Evolutionary conservation across 2,797 vertebrate genomes (phyloP).

Genomic region (Taenioides sp.): DNA sequence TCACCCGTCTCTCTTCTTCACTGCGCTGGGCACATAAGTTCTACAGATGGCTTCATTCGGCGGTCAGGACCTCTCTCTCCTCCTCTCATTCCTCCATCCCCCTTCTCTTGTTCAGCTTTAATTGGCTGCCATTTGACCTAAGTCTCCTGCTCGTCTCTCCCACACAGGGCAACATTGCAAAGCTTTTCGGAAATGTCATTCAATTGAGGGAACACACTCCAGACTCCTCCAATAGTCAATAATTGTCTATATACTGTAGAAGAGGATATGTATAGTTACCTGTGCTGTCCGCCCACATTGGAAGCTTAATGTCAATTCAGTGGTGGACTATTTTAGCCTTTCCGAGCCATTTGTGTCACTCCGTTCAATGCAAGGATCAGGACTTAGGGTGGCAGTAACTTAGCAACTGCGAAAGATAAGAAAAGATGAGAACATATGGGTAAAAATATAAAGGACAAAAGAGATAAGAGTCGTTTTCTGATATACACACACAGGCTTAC

Average conservation of each 20-base stretch:
- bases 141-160: constrained; percentile 38
- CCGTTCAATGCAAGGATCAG: constrained; percentile 59
- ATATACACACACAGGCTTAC: not conserved
- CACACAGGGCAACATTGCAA: constrained; percentile 34
- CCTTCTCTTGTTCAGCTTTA: constrained; percentile 57
- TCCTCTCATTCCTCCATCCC: not conserved
- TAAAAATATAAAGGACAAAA: constrained; percentile 60
- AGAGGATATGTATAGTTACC: constrained; percentile 41
- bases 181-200: constrained; percentile 53
- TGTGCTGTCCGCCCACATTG: constrained; percentile 42
- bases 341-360: constrained; percentile 67
- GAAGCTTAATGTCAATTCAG: constrained; percentile 55
- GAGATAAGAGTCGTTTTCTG: not conserved
- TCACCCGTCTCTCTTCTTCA: constrained; percentile 34
- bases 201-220: constrained; percentile 36
- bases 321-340: constrained; percentile 59
- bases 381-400: constrained; percentile 76
- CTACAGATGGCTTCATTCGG: constrained; percentile 51
- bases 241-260: constrained; percentile 49
- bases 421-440: constrained; percentile 55
- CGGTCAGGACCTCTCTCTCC: constrained; percentile 49
- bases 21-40: constrained; percentile 44
- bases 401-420: constrained; percentile 78
- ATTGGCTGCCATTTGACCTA: constrained; percentile 70
- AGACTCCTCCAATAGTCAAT: constrained; percentile 32